Percentiles rank a stretch among this genome's conserved stretches.
Evolutionary conservation across 2,888 invertebrate species (phyloP).

Genomic region (Callyntrura sp.): DNA sequence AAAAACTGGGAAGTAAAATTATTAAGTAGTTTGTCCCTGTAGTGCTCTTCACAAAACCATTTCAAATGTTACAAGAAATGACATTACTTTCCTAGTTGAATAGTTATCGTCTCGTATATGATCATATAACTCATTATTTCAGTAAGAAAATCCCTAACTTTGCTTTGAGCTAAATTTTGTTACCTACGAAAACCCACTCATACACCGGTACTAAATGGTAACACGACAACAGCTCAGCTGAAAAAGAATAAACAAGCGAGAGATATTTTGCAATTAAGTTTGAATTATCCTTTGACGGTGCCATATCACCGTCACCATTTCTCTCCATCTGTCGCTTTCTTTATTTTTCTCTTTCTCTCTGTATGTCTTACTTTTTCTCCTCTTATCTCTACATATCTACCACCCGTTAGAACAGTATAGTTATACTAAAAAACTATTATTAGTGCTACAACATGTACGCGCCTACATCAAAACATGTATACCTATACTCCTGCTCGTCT

Average conservation of each 20-base stretch:
- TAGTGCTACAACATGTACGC: not conserved
- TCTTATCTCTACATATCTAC: too few relatives aligned
- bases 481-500: not conserved
- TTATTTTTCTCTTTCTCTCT: not conserved
- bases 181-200: constrained; percentile 16
- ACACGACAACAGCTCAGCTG: not conserved
- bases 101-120: not conserved
- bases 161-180: constrained; percentile 17
- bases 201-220: not conserved
- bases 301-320: constrained; percentile 29
- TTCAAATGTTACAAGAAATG: too few relatives aligned
- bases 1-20: too few relatives aligned
- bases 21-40: too few relatives aligned
- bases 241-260: constrained; percentile 19
- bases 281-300: constrained; percentile 61
- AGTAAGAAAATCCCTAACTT: not conserved
- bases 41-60: too few relatives aligned
- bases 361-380: too few relatives aligned
- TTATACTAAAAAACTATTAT: not conserved
- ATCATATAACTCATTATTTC: constrained; percentile 44
- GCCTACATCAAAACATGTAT: not conserved
- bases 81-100: not conserved
- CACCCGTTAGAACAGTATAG: too few relatives aligned
- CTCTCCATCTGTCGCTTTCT: constrained; percentile 1
- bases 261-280: constrained; percentile 55